Conservation (phyloP, 2,888 invertebrate species). For the Andrena praecox region DNA sequence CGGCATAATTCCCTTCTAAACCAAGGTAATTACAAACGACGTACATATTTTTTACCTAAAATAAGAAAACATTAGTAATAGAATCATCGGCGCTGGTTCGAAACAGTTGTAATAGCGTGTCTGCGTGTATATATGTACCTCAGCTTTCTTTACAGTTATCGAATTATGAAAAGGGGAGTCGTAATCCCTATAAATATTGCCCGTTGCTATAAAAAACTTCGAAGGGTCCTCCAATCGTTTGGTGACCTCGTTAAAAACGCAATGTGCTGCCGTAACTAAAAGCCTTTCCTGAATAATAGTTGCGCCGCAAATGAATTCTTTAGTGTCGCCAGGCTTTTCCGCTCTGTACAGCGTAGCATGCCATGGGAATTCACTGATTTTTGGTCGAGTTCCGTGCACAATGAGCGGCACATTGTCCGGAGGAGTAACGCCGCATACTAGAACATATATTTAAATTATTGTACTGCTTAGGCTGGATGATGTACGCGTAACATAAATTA, state of each 20-base stretch:
- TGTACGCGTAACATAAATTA: constrained; percentile 3
- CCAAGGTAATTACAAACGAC: constrained; percentile 78
- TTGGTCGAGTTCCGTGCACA: constrained; percentile 75
- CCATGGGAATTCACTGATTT: constrained; percentile 83
- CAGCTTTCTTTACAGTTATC: constrained; percentile 68
- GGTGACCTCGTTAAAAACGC: constrained; percentile 79
- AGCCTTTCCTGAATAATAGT: constrained; percentile 81
- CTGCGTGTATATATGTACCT: constrained; percentile 59
- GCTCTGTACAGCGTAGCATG: constrained; percentile 81
- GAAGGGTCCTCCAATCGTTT: constrained; percentile 65
- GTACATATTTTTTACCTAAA: constrained; percentile 79
- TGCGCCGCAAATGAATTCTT: constrained; percentile 82
- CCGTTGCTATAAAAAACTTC: constrained; percentile 77
- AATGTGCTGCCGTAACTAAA: constrained; percentile 85
- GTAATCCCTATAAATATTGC: constrained; percentile 81
- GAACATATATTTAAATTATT: constrained; percentile 57
- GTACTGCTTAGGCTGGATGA: neutral
- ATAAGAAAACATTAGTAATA: constrained; percentile 27
- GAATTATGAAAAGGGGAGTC: constrained; percentile 70
- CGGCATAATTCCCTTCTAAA: constrained; percentile 76
- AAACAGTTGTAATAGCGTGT: neutral
- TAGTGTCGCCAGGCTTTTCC: constrained; percentile 52
- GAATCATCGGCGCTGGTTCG: neutral
- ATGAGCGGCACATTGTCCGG: constrained; percentile 71
- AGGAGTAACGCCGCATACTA: constrained; percentile 80